A percentile compares a stretch with the other conserved stretches of the same genome.
These are phyloP conservation scores for Andrena trimmerana DNA, from an alignment of 2,888 invertebrate genomes.

Conservation along the genomic window DNA sequence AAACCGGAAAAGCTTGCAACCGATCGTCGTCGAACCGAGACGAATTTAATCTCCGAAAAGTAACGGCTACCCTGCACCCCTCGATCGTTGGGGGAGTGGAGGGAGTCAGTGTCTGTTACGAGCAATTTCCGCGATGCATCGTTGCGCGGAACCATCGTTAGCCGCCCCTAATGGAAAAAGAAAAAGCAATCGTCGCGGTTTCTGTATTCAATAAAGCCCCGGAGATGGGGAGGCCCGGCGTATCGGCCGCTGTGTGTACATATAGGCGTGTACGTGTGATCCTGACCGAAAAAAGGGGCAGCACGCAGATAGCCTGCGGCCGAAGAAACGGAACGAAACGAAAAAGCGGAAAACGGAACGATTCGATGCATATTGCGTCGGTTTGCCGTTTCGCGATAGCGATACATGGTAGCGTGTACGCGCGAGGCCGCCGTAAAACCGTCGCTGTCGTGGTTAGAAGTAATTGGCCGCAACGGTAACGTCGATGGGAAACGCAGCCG, in stretches of 20 bases:
- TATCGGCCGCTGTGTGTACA: background rate
- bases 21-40: constrained; percentile 12
- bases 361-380: constrained; percentile 57
- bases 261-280: background rate
- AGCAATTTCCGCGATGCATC: constrained; percentile 51
- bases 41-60: constrained; percentile 51
- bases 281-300: constrained; percentile 14
- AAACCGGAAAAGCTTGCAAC: constrained; percentile 5
- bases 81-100: background rate
- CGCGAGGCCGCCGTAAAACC: constrained; percentile 37
- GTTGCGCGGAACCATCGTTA: constrained; percentile 3
- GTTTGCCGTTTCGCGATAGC: constrained; percentile 40
- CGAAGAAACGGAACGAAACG: constrained; percentile 31
- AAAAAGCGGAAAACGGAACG: constrained; percentile 25
- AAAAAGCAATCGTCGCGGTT: constrained; percentile 61
- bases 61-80: constrained; percentile 9
- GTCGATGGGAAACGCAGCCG: constrained; percentile 51
- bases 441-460: constrained; percentile 46
- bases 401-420: constrained; percentile 17
- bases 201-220: constrained; percentile 57
- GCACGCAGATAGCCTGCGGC: constrained; percentile 24
- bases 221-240: constrained; percentile 22
- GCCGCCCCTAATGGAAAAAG: constrained; percentile 52
- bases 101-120: constrained; percentile 26
- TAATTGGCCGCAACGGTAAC: constrained; percentile 67